Percentiles rank a stretch among this genome's conserved stretches.
Evolutionary conservation across 92 coral and sea anemone genomes (phyloP).

Genomic region (Nematostella vectensis): DNA sequence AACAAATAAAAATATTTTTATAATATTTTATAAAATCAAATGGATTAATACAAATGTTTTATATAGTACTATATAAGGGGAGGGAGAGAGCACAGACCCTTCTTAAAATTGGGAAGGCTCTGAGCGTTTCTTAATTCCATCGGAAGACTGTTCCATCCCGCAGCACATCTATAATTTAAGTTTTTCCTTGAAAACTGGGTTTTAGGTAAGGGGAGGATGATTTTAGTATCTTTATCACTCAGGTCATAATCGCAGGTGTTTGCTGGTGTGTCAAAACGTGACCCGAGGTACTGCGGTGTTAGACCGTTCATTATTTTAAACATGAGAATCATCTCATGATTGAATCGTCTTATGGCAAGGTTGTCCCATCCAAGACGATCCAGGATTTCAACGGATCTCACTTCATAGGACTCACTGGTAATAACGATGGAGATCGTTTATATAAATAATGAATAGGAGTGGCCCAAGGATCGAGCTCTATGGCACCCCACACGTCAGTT

Average conservation of each 20-base stretch:
- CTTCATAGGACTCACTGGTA: slow-evolving; percentile 5
- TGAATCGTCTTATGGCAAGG: background rate
- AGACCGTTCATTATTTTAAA: slow-evolving; percentile 4
- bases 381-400: slow-evolving; percentile 6
- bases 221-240: background rate
- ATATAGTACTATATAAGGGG: background rate
- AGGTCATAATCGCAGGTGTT: slow-evolving; percentile 1
- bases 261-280: background rate
- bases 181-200: slow-evolving; percentile 1
- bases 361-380: slow-evolving; percentile 8
- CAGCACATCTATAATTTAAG: background rate
- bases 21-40: no score
- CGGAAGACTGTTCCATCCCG: slow-evolving; percentile 8
- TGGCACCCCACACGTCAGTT: slow-evolving; percentile 3
- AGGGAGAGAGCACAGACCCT: background rate
- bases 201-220: slow-evolving; percentile 4
- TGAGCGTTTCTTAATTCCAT: background rate
- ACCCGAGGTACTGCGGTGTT: background rate
- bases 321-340: slow-evolving; percentile 2
- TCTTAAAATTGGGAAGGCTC: background rate
- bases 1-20: no score
- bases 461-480: slow-evolving; percentile 10
- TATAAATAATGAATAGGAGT: slow-evolving; percentile 7
- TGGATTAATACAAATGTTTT: no score
- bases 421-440: slow-evolving; percentile 13